Conservation (phyloP, 2,113 vertebrate genomes). For the Pungitius pungitius region DNA sequence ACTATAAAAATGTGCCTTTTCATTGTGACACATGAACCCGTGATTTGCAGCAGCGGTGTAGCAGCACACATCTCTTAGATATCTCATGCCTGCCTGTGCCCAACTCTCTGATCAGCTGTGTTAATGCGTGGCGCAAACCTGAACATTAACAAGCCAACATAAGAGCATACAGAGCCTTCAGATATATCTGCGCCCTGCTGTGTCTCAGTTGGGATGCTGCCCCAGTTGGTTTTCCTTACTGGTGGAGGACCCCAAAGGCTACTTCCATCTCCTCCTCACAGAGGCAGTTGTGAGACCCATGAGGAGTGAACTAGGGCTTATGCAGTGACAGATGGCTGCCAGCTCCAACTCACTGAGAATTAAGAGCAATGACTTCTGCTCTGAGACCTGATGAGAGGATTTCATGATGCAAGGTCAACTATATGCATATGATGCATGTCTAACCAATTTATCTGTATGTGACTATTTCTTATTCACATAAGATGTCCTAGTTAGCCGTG, state of each 20-base stretch:
- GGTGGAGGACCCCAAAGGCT: constrained; percentile 51
- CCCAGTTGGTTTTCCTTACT: constrained; percentile 53
- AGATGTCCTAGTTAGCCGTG: constrained; percentile 49
- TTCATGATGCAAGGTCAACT: constrained; percentile 28
- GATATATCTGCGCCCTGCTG: constrained; percentile 44
- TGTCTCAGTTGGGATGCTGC: constrained; percentile 40
- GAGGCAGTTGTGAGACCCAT: constrained; percentile 27
- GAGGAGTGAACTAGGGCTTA: constrained; percentile 45
- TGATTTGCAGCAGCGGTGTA: constrained; percentile 3
- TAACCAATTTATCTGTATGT: constrained; percentile 37
- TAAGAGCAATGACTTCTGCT: constrained; percentile 15
- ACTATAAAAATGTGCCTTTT: background rate
- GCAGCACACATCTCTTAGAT: constrained; percentile 24
- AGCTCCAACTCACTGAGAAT: constrained; percentile 32
- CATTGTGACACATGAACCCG: constrained; percentile 7
- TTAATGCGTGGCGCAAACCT: constrained; percentile 32
- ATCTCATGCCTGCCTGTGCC: constrained; percentile 15
- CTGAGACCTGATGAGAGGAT: constrained; percentile 28
- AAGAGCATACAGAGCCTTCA: constrained; percentile 25
- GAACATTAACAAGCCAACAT: constrained; percentile 43
- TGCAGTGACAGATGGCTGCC: constrained; percentile 43
- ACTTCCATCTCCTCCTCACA: constrained; percentile 38
- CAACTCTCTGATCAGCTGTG: constrained; percentile 24
- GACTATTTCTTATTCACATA: constrained; percentile 48
- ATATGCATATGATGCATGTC: constrained; percentile 20